Evolutionary conservation across 2,888 invertebrate genomes (phyloP).

Genomic region (Protula sp.): DNA sequence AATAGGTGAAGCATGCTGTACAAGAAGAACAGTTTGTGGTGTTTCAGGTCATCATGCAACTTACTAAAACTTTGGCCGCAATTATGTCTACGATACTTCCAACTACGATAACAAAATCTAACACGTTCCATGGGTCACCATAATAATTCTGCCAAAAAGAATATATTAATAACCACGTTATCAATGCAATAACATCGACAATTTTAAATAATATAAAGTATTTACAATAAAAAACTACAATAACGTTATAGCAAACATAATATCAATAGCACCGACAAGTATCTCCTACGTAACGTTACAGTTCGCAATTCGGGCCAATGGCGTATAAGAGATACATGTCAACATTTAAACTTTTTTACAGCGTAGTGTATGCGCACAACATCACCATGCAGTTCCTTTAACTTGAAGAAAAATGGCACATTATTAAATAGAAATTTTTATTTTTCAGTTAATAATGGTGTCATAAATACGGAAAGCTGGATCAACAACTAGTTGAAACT

Average conservation of each 20-base stretch:
- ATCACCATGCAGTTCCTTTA: too few relatives aligned
- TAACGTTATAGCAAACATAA: too few relatives aligned
- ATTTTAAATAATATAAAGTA: background rate
- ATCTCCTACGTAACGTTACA: too few relatives aligned
- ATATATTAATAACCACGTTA: slow-evolving; percentile 1
- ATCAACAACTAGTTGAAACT: too few relatives aligned
- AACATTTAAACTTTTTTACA: too few relatives aligned
- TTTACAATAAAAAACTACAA: background rate
- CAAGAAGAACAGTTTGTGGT: background rate
- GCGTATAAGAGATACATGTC: too few relatives aligned
- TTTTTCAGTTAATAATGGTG: background rate
- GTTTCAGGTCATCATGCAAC: slow-evolving; percentile 1
- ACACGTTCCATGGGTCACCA: slow-evolving; percentile 54
- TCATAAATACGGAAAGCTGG: too few relatives aligned
- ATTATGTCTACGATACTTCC: slow-evolving; percentile 60
- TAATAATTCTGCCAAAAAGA: slow-evolving; percentile 49
- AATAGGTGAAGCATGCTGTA: too few relatives aligned
- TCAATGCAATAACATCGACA: background rate
- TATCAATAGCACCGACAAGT: too few relatives aligned
- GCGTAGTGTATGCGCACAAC: too few relatives aligned
- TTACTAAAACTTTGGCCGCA: slow-evolving; percentile 22
- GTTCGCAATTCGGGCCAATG: too few relatives aligned
- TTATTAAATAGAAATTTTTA: background rate
- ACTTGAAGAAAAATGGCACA: background rate
- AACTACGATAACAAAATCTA: slow-evolving; percentile 54